These are phyloP conservation scores for Magallana angulata DNA, from an alignment of 1,140 invertebrate genomes.

Conservation along the genomic window DNA sequence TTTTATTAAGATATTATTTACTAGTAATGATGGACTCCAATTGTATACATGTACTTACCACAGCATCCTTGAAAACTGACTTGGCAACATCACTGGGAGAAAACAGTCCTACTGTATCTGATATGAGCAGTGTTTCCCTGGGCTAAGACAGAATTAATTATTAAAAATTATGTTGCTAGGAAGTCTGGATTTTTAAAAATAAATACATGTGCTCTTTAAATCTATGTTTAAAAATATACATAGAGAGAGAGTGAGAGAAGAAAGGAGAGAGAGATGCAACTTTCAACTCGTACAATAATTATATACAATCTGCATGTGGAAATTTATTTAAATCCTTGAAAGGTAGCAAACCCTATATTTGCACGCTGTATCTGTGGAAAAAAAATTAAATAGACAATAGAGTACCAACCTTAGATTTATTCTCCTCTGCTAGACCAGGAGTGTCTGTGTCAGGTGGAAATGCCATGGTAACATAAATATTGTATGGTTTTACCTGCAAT, in stretches of 20 bases:
- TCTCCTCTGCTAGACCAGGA: slow-evolving; percentile 92
- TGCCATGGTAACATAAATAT: slow-evolving; percentile 91
- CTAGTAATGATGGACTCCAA: no score
- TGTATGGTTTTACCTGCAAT: slow-evolving; percentile 85
- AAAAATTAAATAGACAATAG: not conserved
- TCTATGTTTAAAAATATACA: no score
- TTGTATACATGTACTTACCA: slow-evolving; percentile 82
- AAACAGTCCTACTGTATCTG: slow-evolving; percentile 87
- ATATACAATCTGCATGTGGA: no score
- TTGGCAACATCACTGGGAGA: slow-evolving; percentile 90
- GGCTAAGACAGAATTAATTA: slow-evolving; percentile 80
- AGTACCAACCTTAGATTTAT: slow-evolving; percentile 61
- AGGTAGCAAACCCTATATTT: not conserved
- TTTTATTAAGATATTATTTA: no score
- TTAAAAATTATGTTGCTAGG: not conserved
- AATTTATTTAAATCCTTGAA: no score
- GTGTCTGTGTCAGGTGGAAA: slow-evolving; percentile 98
- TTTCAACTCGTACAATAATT: no score
- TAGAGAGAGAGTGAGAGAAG: no score
- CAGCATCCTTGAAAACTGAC: slow-evolving; percentile 88
- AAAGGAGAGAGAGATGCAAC: no score
- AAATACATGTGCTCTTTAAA: not conserved
- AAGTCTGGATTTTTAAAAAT: not conserved
- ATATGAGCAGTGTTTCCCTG: slow-evolving; percentile 93
- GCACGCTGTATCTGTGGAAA: not conserved